These are phyloP conservation scores for Lithophane leautieri DNA, from an alignment of 2,888 invertebrate species.

Conservation along the genomic window DNA sequence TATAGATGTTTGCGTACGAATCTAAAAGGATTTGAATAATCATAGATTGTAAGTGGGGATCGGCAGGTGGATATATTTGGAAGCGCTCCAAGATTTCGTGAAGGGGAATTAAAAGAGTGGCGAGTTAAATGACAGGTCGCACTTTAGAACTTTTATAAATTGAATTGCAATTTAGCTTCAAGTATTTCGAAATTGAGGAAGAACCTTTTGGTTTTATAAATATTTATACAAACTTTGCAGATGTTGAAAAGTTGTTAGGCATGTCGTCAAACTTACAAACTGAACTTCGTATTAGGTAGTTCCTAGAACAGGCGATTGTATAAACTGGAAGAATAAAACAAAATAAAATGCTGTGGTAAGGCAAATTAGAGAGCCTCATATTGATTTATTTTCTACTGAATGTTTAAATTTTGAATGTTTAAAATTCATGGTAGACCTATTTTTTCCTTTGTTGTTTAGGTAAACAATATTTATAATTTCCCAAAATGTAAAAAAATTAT, in stretches of 20 bases:
- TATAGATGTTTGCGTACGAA: slow-evolving; percentile 80
- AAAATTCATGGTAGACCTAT: background rate
- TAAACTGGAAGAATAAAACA: background rate
- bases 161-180: slow-evolving; percentile 30
- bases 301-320: background rate
- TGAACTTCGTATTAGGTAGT: slow-evolving; percentile 2
- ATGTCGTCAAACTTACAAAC: slow-evolving; percentile 25
- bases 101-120: slow-evolving; percentile 47
- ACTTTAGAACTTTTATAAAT: slow-evolving; percentile 40
- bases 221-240: slow-evolving; percentile 28
- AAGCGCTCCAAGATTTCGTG: slow-evolving; percentile 42
- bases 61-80: slow-evolving; percentile 64
- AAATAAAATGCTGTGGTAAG: background rate
- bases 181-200: background rate
- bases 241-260: slow-evolving; percentile 35
- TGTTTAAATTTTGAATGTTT: background rate
- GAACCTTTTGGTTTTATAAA: slow-evolving; percentile 25
- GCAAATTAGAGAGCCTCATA: background rate
- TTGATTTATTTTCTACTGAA: background rate
- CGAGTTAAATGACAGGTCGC: slow-evolving; percentile 28
- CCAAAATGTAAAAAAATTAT: background rate
- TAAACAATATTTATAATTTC: background rate
- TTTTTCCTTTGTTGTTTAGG: background rate
- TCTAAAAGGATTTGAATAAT: slow-evolving; percentile 72
- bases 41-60: slow-evolving; percentile 64